Evolutionary conservation across 2,797 vertebrate genomes (phyloP).

Genomic region (Melanogrammus aeglefinus): DNA sequence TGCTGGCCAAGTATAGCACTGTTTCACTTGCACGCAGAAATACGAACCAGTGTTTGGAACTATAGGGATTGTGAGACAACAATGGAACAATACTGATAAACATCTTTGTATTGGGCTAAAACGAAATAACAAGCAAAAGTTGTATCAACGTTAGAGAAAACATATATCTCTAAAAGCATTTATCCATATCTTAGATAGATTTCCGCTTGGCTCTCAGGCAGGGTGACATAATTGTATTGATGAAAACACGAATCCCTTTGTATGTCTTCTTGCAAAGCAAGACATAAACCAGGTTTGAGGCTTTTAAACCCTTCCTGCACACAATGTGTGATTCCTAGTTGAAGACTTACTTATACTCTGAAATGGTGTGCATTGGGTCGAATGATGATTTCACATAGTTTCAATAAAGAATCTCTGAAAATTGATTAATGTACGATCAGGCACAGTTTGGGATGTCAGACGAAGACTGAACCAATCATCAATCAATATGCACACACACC

Average conservation of each 20-base stretch:
- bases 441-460: not conserved
- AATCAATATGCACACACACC: not conserved
- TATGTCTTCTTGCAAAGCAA: not conserved
- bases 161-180: not conserved
- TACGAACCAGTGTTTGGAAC: not conserved
- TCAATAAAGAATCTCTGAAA: not conserved
- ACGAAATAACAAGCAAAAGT: not conserved
- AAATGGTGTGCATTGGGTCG: not conserved
- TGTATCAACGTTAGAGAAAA: not conserved
- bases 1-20: slow-evolving; percentile 48
- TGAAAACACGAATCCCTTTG: not conserved
- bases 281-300: not conserved
- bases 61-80: not conserved
- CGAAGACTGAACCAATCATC: not conserved
- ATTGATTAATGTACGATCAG: not conserved
- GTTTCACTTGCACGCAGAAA: not conserved
- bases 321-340: not conserved
- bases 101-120: not conserved
- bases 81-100: not conserved
- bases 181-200: not conserved
- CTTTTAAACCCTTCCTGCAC: not conserved
- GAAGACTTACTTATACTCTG: not conserved
- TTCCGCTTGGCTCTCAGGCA: not conserved
- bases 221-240: not conserved
- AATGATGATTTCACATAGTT: not conserved